Conservation (phyloP, 2,888 invertebrate genomes). For the Spodoptera exigua region DNA sequence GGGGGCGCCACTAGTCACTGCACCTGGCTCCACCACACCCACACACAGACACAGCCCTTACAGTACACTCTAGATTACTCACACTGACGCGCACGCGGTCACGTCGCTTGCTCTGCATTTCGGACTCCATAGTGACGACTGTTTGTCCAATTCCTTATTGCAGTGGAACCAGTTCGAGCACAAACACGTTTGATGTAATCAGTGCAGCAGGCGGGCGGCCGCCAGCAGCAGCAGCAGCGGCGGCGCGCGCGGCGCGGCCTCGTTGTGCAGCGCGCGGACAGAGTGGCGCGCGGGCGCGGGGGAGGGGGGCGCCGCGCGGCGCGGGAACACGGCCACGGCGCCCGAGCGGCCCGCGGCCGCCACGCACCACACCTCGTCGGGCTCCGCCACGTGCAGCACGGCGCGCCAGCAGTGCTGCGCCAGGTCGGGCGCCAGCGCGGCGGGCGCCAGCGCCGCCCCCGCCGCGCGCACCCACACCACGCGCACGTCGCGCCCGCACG, state of each 20-base stretch:
- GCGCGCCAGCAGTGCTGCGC: constrained; percentile 83
- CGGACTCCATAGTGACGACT: constrained; percentile 34
- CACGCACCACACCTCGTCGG: constrained; percentile 83
- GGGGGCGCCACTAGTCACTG: constrained; percentile 44
- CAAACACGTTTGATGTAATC: not conserved
- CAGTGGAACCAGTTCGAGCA: not conserved
- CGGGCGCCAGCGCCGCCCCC: constrained; percentile 60
- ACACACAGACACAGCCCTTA: constrained; percentile 10
- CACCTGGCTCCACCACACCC: constrained; percentile 53
- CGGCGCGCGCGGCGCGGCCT: not conserved
- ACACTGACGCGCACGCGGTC: constrained; percentile 10
- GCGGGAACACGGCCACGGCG: constrained; percentile 81
- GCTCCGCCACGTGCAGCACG: constrained; percentile 74
- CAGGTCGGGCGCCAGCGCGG: constrained; percentile 71
- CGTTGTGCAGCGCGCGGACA: constrained; percentile 72
- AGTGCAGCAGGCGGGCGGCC: constrained; percentile 6
- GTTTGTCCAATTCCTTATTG: constrained; percentile 3
- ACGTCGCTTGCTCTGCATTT: constrained; percentile 18
- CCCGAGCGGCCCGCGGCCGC: constrained; percentile 72
- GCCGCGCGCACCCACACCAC: constrained; percentile 70
- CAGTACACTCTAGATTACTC: constrained; percentile 7
- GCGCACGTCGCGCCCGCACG: constrained; percentile 78
- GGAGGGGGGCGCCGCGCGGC: constrained; percentile 68
- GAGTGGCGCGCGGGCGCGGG: constrained; percentile 79
- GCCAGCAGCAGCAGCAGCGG: not conserved